Evolutionary conservation across 2,888 invertebrate genomes (phyloP).

Genomic region (Ochropleura plecta): DNA sequence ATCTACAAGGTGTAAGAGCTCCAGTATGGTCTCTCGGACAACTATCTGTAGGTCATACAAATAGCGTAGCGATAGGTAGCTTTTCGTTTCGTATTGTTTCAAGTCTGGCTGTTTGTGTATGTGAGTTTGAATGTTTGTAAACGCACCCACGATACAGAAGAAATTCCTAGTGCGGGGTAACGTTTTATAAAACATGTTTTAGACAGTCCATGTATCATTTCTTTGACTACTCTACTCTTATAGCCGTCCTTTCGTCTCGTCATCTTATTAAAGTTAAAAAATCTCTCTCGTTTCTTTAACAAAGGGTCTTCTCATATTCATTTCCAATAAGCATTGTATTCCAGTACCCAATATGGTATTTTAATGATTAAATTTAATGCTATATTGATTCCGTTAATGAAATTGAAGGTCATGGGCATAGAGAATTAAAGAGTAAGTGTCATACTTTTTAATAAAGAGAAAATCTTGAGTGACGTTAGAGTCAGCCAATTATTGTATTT

Average conservation of each 20-base stretch:
- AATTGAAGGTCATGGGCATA: conserved; percentile 17
- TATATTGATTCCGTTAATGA: not conserved
- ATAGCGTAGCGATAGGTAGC: too few relatives aligned
- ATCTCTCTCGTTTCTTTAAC: not conserved
- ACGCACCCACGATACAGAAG: too few relatives aligned
- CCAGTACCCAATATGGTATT: not conserved
- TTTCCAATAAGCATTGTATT: not conserved
- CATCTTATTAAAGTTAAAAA: not conserved
- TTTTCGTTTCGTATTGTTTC: too few relatives aligned
- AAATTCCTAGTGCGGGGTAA: too few relatives aligned
- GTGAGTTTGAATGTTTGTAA: too few relatives aligned
- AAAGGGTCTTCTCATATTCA: not conserved
- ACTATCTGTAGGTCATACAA: too few relatives aligned
- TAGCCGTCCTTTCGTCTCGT: not conserved
- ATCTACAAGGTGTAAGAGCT: too few relatives aligned
- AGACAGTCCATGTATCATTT: not conserved
- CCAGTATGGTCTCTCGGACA: too few relatives aligned
- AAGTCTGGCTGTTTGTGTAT: too few relatives aligned
- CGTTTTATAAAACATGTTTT: not conserved
- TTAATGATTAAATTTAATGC: not conserved
- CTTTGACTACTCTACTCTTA: not conserved
- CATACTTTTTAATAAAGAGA: conserved; percentile 31
- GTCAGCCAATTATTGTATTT: not conserved
- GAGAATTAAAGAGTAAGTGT: conserved; percentile 6
- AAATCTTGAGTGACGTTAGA: conserved; percentile 2